A percentile compares a stretch with the other conserved stretches of the same genome.
Evolutionary conservation across 1,140 invertebrate genomes (phyloP).

Genomic region (Aphelenchoides besseyi): DNA sequence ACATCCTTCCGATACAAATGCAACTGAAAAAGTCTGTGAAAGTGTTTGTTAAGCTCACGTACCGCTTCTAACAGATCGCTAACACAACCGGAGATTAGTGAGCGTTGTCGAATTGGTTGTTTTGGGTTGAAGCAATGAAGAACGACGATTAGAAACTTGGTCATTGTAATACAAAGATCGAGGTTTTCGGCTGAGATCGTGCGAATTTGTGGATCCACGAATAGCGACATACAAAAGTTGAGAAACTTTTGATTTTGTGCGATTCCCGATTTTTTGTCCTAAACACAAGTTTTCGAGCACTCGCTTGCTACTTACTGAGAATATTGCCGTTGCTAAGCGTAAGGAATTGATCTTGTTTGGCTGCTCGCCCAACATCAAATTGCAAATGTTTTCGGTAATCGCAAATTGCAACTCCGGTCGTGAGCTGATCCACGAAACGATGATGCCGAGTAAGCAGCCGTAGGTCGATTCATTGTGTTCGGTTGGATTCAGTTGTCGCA

Average conservation of each 20-base stretch:
- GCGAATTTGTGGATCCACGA: background rate
- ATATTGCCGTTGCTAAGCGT: background rate
- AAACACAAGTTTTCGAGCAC: no score
- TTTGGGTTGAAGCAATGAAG: background rate
- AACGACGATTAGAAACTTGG: background rate
- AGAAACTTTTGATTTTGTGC: background rate
- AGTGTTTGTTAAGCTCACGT: no score
- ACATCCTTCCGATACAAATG: background rate
- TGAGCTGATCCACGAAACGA: background rate
- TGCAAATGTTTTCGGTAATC: background rate
- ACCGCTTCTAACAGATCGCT: constrained; percentile 2
- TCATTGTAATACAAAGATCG: background rate
- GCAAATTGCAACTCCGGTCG: background rate
- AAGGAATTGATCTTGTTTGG: background rate
- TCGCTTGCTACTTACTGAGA: background rate
- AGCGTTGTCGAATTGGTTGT: background rate
- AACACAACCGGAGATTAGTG: background rate
- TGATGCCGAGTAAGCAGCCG: background rate
- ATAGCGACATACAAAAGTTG: background rate
- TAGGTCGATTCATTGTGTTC: background rate
- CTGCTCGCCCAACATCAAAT: background rate
- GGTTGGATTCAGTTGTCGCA: background rate
- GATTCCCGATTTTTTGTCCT: background rate
- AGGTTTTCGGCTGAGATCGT: background rate
- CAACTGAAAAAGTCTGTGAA: no score